Evolutionary conservation across 2,113 vertebrate species (phyloP), one percentile per base, ranked within the genome.

Genomic region (Isichthys henryi): DNA sequence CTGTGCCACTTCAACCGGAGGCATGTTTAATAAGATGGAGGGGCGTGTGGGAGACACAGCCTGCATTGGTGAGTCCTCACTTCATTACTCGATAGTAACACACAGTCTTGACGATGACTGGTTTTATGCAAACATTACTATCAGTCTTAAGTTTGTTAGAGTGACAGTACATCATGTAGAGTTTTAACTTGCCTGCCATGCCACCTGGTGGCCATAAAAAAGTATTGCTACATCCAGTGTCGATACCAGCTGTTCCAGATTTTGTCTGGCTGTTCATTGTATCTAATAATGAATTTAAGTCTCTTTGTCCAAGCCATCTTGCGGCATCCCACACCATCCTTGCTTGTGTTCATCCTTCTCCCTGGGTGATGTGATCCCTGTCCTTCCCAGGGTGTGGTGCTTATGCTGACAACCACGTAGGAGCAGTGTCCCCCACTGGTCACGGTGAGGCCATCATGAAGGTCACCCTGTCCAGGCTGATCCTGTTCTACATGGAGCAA

Each of bases 381-480:
- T 91, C 35, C 91, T 86, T 56, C 0, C 23, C 96, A 99, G 98
- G 98, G 49, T 95, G 95, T 89, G 98, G 98, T 82, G 97, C 97
- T 31, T 99, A 98, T 48, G 98, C 98, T 50, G 98, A 99, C 95
- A 99, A 98, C 88, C 21, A 23, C 19, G 88, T 94, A 0, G 98
- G 98, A 91, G 98, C 98, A 0, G 91, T 97, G 74, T 99, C 98
- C 2, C 96, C 97, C 0, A 99, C 98, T 0, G 98, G 98, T 48
- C 95, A 98, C 0, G 98, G 98, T 10, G 98, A 99, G 93, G 95
- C 97, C 93, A 99, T 99, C 93, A 97, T 99, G 97, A 99, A 98
- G 94, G 96, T 98, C 91, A 96, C 95, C 4, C 95, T 99, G 90
- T 96, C 97, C 88, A 94, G 97, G 90, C 97, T 97, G 88, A 92